Percentiles rank a stretch among this genome's conserved stretches.
Conservation (phyloP, 2,888 invertebrate genomes). For the Hybos culiciformis region DNA sequence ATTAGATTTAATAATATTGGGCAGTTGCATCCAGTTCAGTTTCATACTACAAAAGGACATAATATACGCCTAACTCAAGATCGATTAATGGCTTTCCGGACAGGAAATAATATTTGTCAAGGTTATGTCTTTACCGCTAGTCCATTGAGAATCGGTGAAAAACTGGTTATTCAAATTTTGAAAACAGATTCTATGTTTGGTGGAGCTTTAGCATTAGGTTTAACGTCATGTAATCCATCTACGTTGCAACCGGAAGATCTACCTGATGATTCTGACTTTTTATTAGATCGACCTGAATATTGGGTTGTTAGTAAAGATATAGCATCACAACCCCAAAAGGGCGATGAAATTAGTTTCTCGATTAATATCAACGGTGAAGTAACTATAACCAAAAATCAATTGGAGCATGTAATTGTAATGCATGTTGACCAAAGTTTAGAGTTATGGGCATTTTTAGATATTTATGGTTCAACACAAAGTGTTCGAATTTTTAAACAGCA, state of each 20-base stretch:
- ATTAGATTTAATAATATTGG: slow-evolving; percentile 51
- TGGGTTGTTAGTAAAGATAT: slow-evolving; percentile 91
- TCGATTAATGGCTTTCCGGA: slow-evolving; percentile 63
- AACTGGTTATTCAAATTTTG: slow-evolving; percentile 73
- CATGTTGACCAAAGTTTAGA: slow-evolving; percentile 87
- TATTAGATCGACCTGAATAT: slow-evolving; percentile 89
- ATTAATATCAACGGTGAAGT: slow-evolving; percentile 66
- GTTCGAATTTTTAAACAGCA: slow-evolving; percentile 52
- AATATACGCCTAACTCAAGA: slow-evolving; percentile 69
- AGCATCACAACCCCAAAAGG: slow-evolving; percentile 66
- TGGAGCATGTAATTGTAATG: slow-evolving; percentile 69
- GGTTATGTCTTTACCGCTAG: slow-evolving; percentile 90
- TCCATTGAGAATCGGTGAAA: slow-evolving; percentile 80
- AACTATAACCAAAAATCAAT: slow-evolving; percentile 69
- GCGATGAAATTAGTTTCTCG: slow-evolving; percentile 78
- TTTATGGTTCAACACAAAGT: slow-evolving; percentile 86
- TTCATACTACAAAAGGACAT: slow-evolving; percentile 67
- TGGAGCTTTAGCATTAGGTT: slow-evolving; percentile 81
- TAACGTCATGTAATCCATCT: slow-evolving; percentile 89
- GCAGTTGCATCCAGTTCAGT: slow-evolving; percentile 49
- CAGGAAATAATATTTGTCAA: slow-evolving; percentile 80
- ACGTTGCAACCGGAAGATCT: slow-evolving; percentile 58
- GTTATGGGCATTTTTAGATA: slow-evolving; percentile 92
- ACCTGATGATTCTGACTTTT: slow-evolving; percentile 79
- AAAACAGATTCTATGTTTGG: slow-evolving; percentile 76